Percentiles rank a stretch among this genome's conserved stretches.
These are phyloP conservation scores for Homarus americanus DNA, from an alignment of 1,140 invertebrate species.

Conservation along the genomic window DNA sequence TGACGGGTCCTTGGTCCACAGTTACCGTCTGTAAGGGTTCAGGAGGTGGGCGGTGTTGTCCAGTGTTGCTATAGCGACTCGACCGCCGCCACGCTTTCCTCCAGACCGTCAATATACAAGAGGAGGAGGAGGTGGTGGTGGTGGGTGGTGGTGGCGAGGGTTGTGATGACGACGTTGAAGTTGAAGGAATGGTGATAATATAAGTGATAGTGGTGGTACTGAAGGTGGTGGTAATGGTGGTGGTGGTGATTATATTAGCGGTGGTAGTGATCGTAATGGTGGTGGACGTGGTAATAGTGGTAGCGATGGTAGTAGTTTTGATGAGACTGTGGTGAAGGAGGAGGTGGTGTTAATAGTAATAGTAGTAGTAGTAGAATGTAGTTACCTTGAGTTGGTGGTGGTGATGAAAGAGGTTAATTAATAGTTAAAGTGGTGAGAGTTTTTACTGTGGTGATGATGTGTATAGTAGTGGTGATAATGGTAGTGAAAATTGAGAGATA, in stretches of 20 bases:
- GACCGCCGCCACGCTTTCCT: slow-evolving; percentile 33
- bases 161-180: background rate
- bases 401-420: background rate
- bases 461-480: background rate
- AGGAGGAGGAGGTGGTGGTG: slow-evolving; percentile 35
- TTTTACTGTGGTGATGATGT: background rate
- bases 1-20: too few species aligned
- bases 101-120: slow-evolving; percentile 55
- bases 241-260: background rate
- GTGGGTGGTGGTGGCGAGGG: background rate
- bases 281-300: background rate
- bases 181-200: background rate
- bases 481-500: background rate
- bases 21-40: slow-evolving; percentile 1
- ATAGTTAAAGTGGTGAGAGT: background rate
- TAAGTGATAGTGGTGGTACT: background rate
- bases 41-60: slow-evolving; percentile 43
- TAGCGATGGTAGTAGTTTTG: background rate
- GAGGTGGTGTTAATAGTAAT: background rate
- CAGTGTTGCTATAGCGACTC: slow-evolving; percentile 68
- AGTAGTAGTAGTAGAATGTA: background rate
- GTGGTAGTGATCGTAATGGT: background rate
- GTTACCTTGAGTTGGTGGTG: too few species aligned
- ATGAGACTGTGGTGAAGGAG: background rate
- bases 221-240: background rate